Conservation (phyloP, 2,888 invertebrate genomes). For the Ophion ventricosus region DNA sequence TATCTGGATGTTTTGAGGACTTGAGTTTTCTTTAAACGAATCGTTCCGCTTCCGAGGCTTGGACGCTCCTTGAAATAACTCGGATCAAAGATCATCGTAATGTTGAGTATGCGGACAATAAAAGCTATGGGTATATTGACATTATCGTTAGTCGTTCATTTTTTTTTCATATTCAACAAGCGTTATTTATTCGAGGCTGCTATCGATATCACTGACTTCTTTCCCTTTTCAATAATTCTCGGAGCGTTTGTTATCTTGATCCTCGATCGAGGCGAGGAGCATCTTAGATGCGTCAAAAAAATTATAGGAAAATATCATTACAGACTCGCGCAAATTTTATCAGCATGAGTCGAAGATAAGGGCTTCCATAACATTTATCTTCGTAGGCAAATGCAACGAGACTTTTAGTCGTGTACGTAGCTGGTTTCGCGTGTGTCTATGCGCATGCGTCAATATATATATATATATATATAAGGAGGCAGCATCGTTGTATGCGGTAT, state of each 20-base stretch:
- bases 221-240: background rate
- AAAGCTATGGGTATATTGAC: no score
- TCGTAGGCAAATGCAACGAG: constrained; percentile 40
- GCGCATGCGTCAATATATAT: no score
- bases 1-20: no score
- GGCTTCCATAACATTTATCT: constrained; percentile 30
- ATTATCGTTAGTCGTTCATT: background rate
- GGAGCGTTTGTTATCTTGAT: background rate
- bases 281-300: background rate
- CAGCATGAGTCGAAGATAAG: constrained; percentile 6
- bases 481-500: constrained; percentile 56
- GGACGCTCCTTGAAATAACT: no score
- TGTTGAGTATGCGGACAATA: no score
- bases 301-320: background rate
- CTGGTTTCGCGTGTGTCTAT: constrained; percentile 37
- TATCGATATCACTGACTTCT: background rate
- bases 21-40: no score
- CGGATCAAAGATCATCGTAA: no score
- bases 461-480: no score
- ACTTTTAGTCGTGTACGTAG: constrained; percentile 40
- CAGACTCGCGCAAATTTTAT: constrained; percentile 1
- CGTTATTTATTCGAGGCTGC: background rate
- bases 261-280: background rate
- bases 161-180: background rate
- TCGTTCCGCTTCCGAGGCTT: no score